phyloP scores from a whole-genome alignment of 2,113 vertebrate genomes.

The Labrus mixtus region DNA sequence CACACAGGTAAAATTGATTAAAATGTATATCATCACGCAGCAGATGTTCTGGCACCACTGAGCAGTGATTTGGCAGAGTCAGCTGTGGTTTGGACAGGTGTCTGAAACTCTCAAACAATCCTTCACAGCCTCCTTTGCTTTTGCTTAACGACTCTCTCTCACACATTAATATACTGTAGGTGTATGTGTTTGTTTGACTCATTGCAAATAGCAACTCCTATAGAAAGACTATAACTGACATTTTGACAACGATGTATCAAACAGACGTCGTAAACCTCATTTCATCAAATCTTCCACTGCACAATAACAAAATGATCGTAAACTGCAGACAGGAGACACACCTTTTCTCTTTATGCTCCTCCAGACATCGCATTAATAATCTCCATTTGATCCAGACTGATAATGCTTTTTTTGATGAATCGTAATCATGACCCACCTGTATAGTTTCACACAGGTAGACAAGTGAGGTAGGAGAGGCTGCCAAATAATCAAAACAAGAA shows the following conservation, averaged over 20 bases:
- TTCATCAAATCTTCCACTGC: not conserved
- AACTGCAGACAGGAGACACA: constrained; percentile 3
- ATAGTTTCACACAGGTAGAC: constrained; percentile 1
- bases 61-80: not conserved
- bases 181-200: too few species aligned
- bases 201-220: too few species aligned
- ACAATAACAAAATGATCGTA: not conserved
- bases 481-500: not conserved
- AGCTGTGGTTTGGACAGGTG: constrained; percentile 13
- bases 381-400: constrained; percentile 29
- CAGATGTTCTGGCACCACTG: not conserved
- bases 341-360: constrained; percentile 9
- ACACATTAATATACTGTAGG: not conserved
- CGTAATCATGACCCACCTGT: not conserved
- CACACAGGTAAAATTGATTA: not conserved
- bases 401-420: constrained; percentile 1
- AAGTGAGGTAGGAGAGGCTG: not conserved
- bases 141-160: not conserved
- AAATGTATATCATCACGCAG: not conserved
- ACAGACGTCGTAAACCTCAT: too few species aligned
- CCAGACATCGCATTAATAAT: not conserved
- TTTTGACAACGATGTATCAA: not conserved
- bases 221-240: too few species aligned
- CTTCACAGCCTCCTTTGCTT: not conserved
- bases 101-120: not conserved